phyloP scores from a whole-genome alignment of 1,140 invertebrate species.

The Lysiphlebus fabarum region DNA sequence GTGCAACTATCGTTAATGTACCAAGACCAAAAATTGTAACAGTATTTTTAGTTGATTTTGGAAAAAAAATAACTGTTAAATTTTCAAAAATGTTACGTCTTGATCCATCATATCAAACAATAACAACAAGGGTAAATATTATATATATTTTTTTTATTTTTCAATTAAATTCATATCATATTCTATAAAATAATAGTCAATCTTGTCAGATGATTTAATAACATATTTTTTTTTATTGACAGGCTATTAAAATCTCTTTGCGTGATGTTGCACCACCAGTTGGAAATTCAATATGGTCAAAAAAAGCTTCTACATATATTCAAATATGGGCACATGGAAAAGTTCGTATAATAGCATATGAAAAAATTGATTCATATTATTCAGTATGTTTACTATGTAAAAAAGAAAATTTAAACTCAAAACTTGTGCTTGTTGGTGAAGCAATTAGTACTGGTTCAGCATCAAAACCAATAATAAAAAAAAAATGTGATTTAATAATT shows the following conservation, averaged over 20 bases:
- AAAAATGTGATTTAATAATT: background rate
- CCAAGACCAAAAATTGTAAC: slow-evolving; percentile 40
- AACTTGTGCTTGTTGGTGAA: slow-evolving; percentile 29
- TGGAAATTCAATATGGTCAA: slow-evolving; percentile 30
- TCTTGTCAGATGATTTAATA: too few species aligned
- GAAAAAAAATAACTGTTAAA: slow-evolving; percentile 39
- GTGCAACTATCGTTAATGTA: slow-evolving; percentile 45
- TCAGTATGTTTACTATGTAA: slow-evolving; percentile 29
- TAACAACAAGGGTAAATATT: slow-evolving; percentile 39
- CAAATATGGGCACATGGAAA: slow-evolving; percentile 10
- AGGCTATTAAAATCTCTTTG: slow-evolving; percentile 47
- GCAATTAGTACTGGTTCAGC: slow-evolving; percentile 28
- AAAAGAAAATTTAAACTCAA: slow-evolving; percentile 33
- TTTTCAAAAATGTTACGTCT: slow-evolving; percentile 11
- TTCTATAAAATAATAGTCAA: too few species aligned
- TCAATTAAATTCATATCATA: too few species aligned
- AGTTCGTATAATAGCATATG: slow-evolving; percentile 26
- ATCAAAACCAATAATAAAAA: slow-evolving; percentile 35
- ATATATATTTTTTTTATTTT: too few species aligned
- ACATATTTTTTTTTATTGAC: slow-evolving; percentile 22
- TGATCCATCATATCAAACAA: background rate
- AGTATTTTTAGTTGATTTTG: slow-evolving; percentile 57
- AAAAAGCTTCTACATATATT: slow-evolving; percentile 23
- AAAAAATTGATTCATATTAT: slow-evolving; percentile 26
- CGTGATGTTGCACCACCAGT: slow-evolving; percentile 36